Base-by-base conservation (phyloP, 2,797 vertebrate genomes). In the Bradypodion pumilum region DNA sequence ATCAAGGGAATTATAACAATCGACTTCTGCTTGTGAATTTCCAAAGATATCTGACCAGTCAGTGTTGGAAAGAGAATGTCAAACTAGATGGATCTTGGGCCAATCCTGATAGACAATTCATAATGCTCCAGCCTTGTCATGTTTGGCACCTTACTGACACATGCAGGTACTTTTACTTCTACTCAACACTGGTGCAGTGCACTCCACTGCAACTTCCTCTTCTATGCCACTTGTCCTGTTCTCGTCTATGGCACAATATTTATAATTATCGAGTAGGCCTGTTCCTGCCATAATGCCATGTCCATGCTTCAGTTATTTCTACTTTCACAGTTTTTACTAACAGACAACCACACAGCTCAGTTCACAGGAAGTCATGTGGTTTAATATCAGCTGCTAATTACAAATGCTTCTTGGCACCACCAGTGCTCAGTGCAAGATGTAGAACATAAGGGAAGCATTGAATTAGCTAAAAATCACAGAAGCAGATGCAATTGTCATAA, bases 241-340 rank as follows among this genome's bases (percentile, higher is more conserved):
- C 79, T 73, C 5, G 1, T 2, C 65, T 73, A 60, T 7, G 23
- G 27, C 66, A 63, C 69, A 80, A 27, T 25, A 29, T n/a, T 88
- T 69, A 80, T 80, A 74, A 25, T 49, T 72, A 10, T 8, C 56
- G 40, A 23, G 15, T 59, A 92, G 37, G 6, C 27, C 6, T 62
- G 0, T 32, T 84, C 84, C 82, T 90, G 25, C 74, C 4, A 0
- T 62, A 42, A 23, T 62, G 23, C 2, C 44, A 2, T 19, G 40
- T 42, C 88, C 21, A 46, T 63, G 80, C 42, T 60, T 80, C 79
- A 78, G 0, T 65, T 70, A 87, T 84, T 87, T 65, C 46, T 62
- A 29, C 49, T 78, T 81, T 74, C 81, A 78, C 3, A 77, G 2
- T 12, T 81, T 85, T 84, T 80, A 73, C 66, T 88, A 87, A 84